phyloP scores from a whole-genome alignment of 2,797 vertebrate species.

The Paguma larvata region DNA sequence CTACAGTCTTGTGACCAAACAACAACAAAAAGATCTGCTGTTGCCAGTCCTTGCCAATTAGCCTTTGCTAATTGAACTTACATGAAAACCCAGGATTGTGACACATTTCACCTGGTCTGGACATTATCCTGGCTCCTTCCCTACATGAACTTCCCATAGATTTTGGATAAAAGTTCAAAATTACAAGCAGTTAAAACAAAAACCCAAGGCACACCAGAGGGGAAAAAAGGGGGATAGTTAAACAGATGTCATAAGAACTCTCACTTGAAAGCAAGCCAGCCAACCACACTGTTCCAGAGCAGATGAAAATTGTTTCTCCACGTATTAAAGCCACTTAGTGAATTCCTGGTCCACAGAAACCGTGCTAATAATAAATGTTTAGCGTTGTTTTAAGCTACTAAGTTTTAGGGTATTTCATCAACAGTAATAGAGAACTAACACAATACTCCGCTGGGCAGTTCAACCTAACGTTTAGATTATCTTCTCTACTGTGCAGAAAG shows the following conservation, averaged over 20 bases:
- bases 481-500: neutral
- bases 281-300: neutral
- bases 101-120: neutral
- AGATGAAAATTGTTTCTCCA: neutral
- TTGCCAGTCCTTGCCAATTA: neutral
- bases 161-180: constrained; percentile 36
- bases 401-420: neutral
- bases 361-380: neutral
- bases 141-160: neutral
- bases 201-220: neutral
- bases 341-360: neutral
- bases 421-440: neutral
- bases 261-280: neutral
- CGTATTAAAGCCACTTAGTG: neutral
- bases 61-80: neutral
- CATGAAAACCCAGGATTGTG: neutral
- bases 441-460: neutral
- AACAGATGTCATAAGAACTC: neutral
- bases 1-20: neutral
- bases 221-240: neutral
- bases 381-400: neutral
- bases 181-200: neutral
- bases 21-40: neutral
- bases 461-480: neutral
- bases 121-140: neutral